These are phyloP conservation scores for Germaria angustata DNA, from an alignment of 2,888 invertebrate genomes.

Conservation along the genomic window DNA sequence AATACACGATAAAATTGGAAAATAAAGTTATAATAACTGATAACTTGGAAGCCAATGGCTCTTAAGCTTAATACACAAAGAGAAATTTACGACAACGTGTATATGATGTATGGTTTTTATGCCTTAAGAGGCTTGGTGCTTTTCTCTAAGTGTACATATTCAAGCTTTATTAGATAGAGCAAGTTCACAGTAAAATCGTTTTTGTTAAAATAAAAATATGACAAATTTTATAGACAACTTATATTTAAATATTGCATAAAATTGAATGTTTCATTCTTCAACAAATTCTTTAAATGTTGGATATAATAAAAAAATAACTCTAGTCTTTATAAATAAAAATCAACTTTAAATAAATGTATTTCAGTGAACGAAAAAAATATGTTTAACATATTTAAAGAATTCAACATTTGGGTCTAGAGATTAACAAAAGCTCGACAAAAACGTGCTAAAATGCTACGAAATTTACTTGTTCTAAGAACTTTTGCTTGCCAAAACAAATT, in stretches of 20 bases:
- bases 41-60: no score
- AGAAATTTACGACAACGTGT: no score
- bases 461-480: constrained; percentile 68
- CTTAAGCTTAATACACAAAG: no score
- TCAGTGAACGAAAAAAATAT: not conserved
- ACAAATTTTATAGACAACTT: not conserved
- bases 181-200: not conserved
- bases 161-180: not conserved
- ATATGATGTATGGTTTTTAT: no score
- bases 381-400: constrained; percentile 33
- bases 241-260: not conserved
- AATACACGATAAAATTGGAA: not conserved
- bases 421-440: constrained; percentile 33
- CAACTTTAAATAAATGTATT: not conserved
- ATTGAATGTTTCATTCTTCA: no score
- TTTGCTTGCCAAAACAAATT: constrained; percentile 73
- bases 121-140: no score
- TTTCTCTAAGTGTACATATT: no score
- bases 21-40: no score
- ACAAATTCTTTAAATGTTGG: no score
- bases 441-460: constrained; percentile 68
- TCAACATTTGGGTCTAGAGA: constrained; percentile 25
- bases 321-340: not conserved
- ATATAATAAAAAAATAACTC: no score
- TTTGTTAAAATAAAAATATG: not conserved